Evolutionary conservation across 2,888 invertebrate genomes (phyloP).

Genomic region (Drosophila paranaensis): DNA sequence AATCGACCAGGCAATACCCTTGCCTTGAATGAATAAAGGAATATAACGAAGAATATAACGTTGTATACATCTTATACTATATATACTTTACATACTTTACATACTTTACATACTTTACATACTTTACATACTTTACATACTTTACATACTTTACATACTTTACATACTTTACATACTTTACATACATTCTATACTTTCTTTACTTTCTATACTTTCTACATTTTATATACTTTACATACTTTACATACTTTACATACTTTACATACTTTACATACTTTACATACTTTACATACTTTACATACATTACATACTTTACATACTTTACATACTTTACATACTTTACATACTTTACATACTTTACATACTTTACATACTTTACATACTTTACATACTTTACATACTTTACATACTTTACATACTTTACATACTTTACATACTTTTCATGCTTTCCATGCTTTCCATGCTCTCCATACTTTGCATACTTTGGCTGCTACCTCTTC

Average conservation of each 20-base stretch:
- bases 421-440: neutral
- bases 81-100: no score
- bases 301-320: no score
- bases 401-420: neutral
- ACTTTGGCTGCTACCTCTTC: no score
- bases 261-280: no score
- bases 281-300: no score
- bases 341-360: neutral
- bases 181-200: neutral
- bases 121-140: neutral
- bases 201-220: no score
- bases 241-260: no score
- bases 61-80: no score
- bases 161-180: neutral
- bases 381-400: neutral
- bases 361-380: neutral
- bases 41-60: no score
- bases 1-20: neutral
- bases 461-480: neutral
- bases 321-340: neutral
- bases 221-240: neutral
- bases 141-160: neutral
- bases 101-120: neutral
- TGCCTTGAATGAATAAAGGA: no score
- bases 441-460: neutral